Evolutionary conservation across 2,888 invertebrate species (phyloP), one percentile per base, ranked within the genome.

Genomic region (Drosophila cognata): DNA sequence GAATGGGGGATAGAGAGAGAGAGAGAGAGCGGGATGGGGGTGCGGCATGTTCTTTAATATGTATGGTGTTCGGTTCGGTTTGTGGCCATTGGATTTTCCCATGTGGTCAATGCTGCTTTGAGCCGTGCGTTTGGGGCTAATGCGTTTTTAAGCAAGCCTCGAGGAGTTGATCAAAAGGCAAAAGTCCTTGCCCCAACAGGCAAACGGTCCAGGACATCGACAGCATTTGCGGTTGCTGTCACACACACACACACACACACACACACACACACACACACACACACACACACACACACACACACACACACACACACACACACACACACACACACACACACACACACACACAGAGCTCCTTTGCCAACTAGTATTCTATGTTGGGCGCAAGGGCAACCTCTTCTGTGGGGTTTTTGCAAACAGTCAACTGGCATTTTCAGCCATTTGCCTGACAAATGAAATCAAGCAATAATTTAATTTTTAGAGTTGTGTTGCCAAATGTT

Each of bases 121-220:
- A 18, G 28, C 5, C 25, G 4, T 21, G 53, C 21, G 16, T 28
- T 35, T 41, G 46, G 33, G 55, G 58, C 33, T 88, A 87, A 89
- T 89, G 73, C 77, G 73, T 83, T 89, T 89, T 82, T 88, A 89
- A 88, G 77, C 79, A 76, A 73, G 61, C 38, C 58, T 51, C 71
- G 31, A 38, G 29, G 36, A 61, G 66, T 67, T 77, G 74, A 71
- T 77, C 68, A 71, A 74, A 81, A 51, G 16, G 46, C 46, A 46
- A 46, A 60, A 31, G 36, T 56, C 46, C 62, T 52, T 25, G 25
- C 2, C 25, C 25, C 35, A 16, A 18, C 25, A 13, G 11, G 35
- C 36, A 16, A 28, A n/a, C 29, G 18, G 35, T 36, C 43, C 67
- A 58, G 81, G 52, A 43, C 31, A 28, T 43, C 35, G 21, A 46